These are phyloP conservation scores for Epizoanthus stellaris DNA, from an alignment of 92 coral and sea anemone species.

Conservation along the genomic window DNA sequence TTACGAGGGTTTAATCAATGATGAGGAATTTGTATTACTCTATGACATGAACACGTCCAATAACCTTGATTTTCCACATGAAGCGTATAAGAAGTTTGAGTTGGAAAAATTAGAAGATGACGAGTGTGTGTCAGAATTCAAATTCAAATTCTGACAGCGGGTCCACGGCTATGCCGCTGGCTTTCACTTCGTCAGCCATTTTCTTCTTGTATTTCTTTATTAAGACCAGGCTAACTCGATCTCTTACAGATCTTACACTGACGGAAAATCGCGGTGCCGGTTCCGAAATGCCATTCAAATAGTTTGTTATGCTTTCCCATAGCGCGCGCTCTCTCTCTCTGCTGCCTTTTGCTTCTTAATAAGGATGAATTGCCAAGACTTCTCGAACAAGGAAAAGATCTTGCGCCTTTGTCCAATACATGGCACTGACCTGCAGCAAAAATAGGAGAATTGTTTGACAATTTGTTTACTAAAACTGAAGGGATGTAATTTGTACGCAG, in stretches of 20 bases:
- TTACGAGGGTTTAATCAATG: too few relatives aligned
- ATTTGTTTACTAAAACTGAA: background rate
- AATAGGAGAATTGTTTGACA: background rate
- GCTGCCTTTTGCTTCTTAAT: background rate
- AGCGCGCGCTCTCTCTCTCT: background rate
- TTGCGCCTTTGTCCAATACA: background rate
- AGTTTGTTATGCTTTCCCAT: background rate
- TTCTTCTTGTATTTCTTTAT: background rate
- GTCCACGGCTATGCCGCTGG: background rate
- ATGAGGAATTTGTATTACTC: too few relatives aligned
- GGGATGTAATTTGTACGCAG: background rate
- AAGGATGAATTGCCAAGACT: background rate
- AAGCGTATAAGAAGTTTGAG: background rate
- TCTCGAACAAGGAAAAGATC: background rate
- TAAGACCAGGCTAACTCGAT: background rate
- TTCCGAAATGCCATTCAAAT: background rate
- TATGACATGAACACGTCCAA: too few relatives aligned
- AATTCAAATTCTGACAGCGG: background rate
- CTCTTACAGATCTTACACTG: background rate
- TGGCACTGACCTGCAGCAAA: background rate
- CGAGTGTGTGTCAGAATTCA: conserved; percentile 25
- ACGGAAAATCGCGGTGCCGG: background rate
- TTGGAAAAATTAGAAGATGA: conserved; percentile 12
- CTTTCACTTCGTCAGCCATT: background rate
- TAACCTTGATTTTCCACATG: conserved; percentile 2